Conservation (phyloP, 2,888 invertebrate genomes). For the Chouioia cunea region DNA sequence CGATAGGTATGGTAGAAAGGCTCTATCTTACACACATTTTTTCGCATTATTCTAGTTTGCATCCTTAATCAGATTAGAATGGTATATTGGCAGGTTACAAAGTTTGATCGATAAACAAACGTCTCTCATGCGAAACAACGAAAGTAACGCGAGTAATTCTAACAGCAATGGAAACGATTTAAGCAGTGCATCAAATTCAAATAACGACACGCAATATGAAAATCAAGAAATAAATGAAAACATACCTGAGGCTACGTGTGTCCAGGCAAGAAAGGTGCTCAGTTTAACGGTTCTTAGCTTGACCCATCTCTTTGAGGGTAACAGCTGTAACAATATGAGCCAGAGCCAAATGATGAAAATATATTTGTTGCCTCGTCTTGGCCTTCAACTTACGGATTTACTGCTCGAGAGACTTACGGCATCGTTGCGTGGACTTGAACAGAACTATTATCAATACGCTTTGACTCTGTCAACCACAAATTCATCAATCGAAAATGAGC, state of each 20-base stretch:
- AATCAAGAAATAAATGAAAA: conserved; percentile 53
- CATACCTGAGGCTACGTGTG: conserved; percentile 53
- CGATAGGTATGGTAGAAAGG: background rate
- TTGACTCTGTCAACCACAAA: background rate
- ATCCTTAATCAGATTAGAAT: too few species aligned
- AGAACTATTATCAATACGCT: conserved; percentile 57
- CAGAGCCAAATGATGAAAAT: conserved; percentile 47
- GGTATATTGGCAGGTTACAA: conserved; percentile 56
- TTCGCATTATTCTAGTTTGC: conserved; percentile 31
- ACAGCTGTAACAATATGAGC: conserved; percentile 56
- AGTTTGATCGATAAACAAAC: conserved; percentile 56
- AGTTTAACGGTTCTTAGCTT: conserved; percentile 69
- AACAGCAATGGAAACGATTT: too few species aligned
- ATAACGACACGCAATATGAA: conserved; percentile 22
- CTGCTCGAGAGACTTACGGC: conserved; percentile 68
- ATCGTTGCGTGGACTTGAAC: conserved; percentile 59
- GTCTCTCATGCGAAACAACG: conserved; percentile 45
- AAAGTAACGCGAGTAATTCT: too few species aligned
- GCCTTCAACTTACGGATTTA: conserved; percentile 69
- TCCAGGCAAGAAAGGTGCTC: conserved; percentile 65
- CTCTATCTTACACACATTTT: background rate
- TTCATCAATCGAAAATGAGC: background rate
- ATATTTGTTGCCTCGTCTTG: conserved; percentile 67
- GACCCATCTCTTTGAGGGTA: conserved; percentile 69
- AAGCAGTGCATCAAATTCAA: background rate